Percentiles rank a stretch among this genome's conserved stretches.
These are phyloP conservation scores for Orbicella faveolata DNA, from an alignment of 64 coral and sea anemone species.

Conservation along the genomic window DNA sequence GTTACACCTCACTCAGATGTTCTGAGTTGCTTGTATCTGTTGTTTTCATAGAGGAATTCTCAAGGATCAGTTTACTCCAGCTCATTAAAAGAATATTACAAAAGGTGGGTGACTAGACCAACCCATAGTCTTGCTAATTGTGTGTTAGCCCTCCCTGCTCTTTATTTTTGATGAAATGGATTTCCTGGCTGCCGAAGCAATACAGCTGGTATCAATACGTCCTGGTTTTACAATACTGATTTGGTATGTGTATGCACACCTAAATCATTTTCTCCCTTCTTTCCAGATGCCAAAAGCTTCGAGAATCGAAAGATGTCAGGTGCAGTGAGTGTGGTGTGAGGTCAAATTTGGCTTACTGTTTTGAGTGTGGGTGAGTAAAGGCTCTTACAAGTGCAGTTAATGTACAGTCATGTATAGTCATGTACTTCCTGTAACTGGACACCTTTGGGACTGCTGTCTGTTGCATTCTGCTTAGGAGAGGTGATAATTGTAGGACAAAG, in stretches of 20 bases:
- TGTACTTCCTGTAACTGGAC: neutral
- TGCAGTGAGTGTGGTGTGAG: slow-evolving; percentile 76
- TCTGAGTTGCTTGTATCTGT: neutral
- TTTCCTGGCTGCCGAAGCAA: no score
- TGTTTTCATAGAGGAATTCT: neutral
- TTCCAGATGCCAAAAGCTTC: slow-evolving; percentile 64
- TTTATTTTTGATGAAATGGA: no score
- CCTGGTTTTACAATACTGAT: no score
- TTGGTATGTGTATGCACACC: no score
- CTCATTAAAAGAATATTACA: slow-evolving; percentile 35
- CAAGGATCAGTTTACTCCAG: slow-evolving; percentile 21
- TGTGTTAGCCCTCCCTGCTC: no score
- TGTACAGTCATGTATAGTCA: neutral
- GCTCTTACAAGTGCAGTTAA: neutral
- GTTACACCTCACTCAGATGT: no score
- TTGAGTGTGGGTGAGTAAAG: slow-evolving; percentile 81
- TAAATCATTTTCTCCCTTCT: slow-evolving; percentile 5
- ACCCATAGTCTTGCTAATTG: neutral
- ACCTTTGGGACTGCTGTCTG: neutral
- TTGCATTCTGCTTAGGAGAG: neutral
- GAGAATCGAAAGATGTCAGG: slow-evolving; percentile 59
- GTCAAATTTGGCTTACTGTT: slow-evolving; percentile 79
- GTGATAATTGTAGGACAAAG: no score
- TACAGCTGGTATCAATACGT: no score
- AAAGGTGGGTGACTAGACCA: neutral